Conservation (phyloP, 2,797 vertebrate genomes). For the Gouania willdenowi region DNA sequence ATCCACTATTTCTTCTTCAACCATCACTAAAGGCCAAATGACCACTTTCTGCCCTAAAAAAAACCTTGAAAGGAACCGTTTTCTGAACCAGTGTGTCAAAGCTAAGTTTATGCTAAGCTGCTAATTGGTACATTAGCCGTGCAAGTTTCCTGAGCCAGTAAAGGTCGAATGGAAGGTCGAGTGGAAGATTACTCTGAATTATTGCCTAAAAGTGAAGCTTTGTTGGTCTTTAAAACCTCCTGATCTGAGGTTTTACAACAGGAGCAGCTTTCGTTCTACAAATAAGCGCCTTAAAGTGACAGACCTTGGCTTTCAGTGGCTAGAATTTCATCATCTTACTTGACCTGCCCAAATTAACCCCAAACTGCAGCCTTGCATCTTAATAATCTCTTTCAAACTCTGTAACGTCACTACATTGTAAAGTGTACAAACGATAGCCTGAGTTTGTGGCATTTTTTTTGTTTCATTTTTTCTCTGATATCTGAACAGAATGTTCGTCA, state of each 20-base stretch:
- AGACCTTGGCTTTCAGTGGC: constrained; percentile 73
- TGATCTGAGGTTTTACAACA: constrained; percentile 47
- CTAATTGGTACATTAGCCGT: constrained; percentile 66
- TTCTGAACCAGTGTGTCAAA: constrained; percentile 55
- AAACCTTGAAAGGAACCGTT: constrained; percentile 56
- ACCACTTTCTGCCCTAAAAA: no score
- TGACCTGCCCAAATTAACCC: constrained; percentile 25
- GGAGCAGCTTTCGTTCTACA: constrained; percentile 65
- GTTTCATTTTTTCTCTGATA: no score
- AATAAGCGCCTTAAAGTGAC: constrained; percentile 37
- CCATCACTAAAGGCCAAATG: no score
- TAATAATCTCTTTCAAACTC: constrained; percentile 32
- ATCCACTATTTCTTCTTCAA: constrained; percentile 21
- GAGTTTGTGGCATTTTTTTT: no score
- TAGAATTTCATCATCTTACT: constrained; percentile 41
- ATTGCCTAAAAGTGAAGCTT: constrained; percentile 13
- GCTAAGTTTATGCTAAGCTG: constrained; percentile 65
- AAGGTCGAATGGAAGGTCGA: no score
- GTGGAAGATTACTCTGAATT: constrained; percentile 13
- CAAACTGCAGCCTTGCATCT: constrained; percentile 24
- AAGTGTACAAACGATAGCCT: no score
- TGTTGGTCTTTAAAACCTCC: constrained; percentile 23
- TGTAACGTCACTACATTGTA: constrained; percentile 53
- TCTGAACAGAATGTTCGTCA: no score
- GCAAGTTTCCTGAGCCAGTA: constrained; percentile 41